Evolutionary conservation across 2,888 invertebrate genomes (phyloP).

Genomic region (Polydrusus cervinus): DNA sequence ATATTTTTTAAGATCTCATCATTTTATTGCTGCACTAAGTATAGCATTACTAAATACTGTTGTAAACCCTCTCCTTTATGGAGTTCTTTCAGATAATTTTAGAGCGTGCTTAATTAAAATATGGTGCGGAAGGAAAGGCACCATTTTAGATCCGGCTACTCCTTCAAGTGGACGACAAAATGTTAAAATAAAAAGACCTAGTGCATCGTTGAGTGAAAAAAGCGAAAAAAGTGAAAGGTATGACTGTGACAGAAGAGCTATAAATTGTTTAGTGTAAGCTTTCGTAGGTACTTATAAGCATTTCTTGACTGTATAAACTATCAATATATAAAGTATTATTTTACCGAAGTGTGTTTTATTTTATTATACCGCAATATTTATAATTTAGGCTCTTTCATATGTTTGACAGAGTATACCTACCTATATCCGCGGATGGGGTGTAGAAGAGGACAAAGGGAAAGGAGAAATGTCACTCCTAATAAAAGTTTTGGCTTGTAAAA

Average conservation of each 20-base stretch:
- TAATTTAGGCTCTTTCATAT: too few relatives aligned
- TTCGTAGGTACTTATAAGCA: background rate
- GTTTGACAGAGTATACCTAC: too few relatives aligned
- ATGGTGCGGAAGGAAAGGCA: conserved; percentile 63
- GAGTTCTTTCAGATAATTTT: conserved; percentile 74
- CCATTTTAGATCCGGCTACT: conserved; percentile 56
- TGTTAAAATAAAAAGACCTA: conserved; percentile 59
- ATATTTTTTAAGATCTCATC: conserved; percentile 73
- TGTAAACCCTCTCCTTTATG: conserved; percentile 75
- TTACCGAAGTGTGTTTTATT: conserved; percentile 12
- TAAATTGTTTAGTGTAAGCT: conserved; percentile 32
- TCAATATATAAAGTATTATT: conserved; percentile 11
- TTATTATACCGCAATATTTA: background rate
- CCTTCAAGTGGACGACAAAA: conserved; percentile 64
- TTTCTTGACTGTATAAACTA: conserved; percentile 22
- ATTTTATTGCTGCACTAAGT: conserved; percentile 73
- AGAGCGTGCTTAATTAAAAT: conserved; percentile 70
- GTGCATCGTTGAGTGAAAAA: conserved; percentile 64
- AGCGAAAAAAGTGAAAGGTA: conserved; percentile 50
- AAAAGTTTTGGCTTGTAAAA: too few relatives aligned
- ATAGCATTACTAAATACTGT: conserved; percentile 74
- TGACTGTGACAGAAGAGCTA: conserved; percentile 39
- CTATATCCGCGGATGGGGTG: too few relatives aligned
- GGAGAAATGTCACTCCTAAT: too few relatives aligned
- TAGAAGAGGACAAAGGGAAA: too few relatives aligned